Conservation (phyloP, 2,888 invertebrate species). For the Galeopsomyia nigrocyanea region DNA sequence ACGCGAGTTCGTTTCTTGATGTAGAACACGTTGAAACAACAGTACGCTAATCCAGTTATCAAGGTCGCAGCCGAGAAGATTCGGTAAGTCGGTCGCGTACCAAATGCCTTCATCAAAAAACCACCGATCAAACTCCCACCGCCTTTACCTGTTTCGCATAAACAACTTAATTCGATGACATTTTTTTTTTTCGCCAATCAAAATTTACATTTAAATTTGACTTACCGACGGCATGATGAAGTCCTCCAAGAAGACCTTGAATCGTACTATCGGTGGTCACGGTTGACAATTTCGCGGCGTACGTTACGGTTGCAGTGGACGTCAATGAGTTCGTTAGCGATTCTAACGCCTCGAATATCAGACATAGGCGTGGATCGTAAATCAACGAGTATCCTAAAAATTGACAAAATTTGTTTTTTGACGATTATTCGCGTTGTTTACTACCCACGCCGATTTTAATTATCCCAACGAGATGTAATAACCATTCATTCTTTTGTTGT, state of each 20-base stretch:
- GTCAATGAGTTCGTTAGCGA: conserved; percentile 82
- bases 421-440: neutral
- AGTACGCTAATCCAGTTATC: conserved; percentile 78
- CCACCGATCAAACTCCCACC: conserved; percentile 83
- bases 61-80: conserved; percentile 77
- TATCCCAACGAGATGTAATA: too few relatives aligned
- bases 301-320: conserved; percentile 84
- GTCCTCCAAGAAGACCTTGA: conserved; percentile 81
- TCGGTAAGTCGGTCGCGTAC: conserved; percentile 80
- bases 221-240: conserved; percentile 85
- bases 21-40: conserved; percentile 77
- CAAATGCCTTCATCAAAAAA: conserved; percentile 80
- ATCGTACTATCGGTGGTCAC: conserved; percentile 82
- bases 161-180: too few relatives aligned
- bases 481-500: too few relatives aligned
- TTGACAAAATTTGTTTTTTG: neutral
- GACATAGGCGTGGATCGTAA: conserved; percentile 82
- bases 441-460: too few relatives aligned
- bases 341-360: conserved; percentile 83
- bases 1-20: conserved; percentile 72
- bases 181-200: too few relatives aligned
- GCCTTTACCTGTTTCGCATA: conserved; percentile 75
- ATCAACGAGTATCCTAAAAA: conserved; percentile 79
- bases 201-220: neutral
- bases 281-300: conserved; percentile 81